Evolutionary conservation across 2,113 vertebrate species (phyloP), one percentile per base, ranked within the genome.

Genomic region (Spea multiplicata): DNA sequence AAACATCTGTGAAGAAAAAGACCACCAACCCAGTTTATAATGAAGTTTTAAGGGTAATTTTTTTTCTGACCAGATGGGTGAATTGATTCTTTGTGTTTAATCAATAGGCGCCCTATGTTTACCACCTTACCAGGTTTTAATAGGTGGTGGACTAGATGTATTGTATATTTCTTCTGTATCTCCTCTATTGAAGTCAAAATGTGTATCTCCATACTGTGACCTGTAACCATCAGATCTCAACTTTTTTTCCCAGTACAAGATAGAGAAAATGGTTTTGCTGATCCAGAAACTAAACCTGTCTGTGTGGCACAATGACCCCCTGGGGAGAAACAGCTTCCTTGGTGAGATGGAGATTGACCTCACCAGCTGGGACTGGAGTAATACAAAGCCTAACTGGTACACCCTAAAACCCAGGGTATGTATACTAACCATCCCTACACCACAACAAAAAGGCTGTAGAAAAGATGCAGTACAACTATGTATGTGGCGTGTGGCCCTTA

Each of bases 251-350:
- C 75, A 91, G 90, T 91, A 91, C 76, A 91, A 88, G 87, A 91
- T 90, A 85, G 89, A 91, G 83, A 91, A 91, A 83, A 89, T 87
- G 84, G 88, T 91, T 16, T 70, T 91, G 79, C 84, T 91, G 84
- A 90, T 91, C 82, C 90, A 91, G 81, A 91, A 88, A 61, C 75
- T 91, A 57, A 91, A 91, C 70, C 88, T 91, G 12, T 91, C 90
- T 13, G 85, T 91, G 76, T 91, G 90, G 90, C 90, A 91, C 83
- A 91, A 91, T 48, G 90, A 91, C 74, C 88, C 89, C 3, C 44
- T 91, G 76, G 90, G 90, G 67, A 84, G 89, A 46, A 91, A 91
- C 82, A 91, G 90, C 81, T 91, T 91, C 70, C 83, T 91, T 53
- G 90, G 90, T 67, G 90, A 91, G 76, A 87, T 91, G 0, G 89